phyloP scores from a whole-genome alignment of 2,113 vertebrate genomes.

The Ovis canadensis region DNA sequence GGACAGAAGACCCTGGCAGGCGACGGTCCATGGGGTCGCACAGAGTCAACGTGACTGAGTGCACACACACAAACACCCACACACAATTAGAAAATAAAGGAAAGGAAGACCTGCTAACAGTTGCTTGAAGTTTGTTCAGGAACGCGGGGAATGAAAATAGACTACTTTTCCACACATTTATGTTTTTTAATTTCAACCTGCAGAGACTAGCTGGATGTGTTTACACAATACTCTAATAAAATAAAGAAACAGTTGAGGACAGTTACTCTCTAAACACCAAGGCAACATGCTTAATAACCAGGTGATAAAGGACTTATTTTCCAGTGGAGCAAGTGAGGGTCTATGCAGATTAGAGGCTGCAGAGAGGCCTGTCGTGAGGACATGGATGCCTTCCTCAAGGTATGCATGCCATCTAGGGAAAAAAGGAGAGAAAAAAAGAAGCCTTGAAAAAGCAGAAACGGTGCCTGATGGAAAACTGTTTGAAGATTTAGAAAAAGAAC shows the following conservation, averaged over 20 bases:
- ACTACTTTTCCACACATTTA: not conserved
- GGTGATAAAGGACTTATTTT: not conserved
- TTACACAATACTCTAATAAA: not conserved
- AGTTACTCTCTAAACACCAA: not conserved
- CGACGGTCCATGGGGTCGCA: not conserved
- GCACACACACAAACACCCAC: not conserved
- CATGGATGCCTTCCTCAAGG: not conserved
- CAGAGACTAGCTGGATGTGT: not conserved
- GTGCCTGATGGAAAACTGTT: not conserved
- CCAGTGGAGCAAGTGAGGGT: not conserved
- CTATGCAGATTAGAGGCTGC: not conserved
- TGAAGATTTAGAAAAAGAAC: not conserved
- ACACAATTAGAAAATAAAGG: not conserved
- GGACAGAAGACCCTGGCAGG: not conserved
- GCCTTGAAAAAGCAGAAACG: not conserved
- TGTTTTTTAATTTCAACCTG: constrained; percentile 11
- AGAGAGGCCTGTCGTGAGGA: not conserved
- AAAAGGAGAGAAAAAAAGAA: not conserved
- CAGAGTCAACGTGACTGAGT: not conserved
- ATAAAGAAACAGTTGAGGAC: not conserved
- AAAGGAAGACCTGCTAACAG: not conserved
- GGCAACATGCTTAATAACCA: not conserved
- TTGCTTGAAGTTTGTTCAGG: not conserved
- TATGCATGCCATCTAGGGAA: not conserved
- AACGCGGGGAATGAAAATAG: not conserved